Evolutionary conservation across 2,113 vertebrate species (phyloP).

Genomic region (Martes martes): DNA sequence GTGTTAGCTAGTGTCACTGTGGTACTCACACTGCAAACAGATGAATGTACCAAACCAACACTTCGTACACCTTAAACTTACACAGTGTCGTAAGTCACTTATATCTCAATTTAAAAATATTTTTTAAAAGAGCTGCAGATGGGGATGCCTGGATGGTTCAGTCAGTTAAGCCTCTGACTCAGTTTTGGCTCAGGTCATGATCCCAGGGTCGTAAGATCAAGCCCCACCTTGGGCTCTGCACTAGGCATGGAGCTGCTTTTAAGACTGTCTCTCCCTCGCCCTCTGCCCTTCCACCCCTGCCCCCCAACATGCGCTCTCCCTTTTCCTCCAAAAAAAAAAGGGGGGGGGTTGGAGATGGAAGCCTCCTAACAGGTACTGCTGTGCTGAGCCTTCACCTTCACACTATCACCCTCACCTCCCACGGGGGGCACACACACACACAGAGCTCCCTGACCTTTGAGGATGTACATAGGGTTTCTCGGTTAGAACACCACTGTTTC

Average conservation of each 20-base stretch:
- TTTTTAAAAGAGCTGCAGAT: not conserved
- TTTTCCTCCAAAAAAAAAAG: not conserved
- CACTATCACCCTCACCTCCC: no score
- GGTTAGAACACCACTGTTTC: not conserved
- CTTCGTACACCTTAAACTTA: not conserved
- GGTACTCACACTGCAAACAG: not conserved
- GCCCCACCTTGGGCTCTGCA: not conserved
- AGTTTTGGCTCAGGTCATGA: not conserved
- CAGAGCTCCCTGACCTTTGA: not conserved
- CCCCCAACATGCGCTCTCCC: not conserved
- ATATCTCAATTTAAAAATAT: not conserved
- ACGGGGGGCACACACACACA: accelerated
- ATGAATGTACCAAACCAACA: not conserved
- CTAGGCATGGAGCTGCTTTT: no score
- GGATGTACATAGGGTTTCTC: not conserved
- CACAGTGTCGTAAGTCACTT: not conserved
- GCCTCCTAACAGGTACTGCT: no score
- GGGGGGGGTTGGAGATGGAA: not conserved
- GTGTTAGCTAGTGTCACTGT: not conserved
- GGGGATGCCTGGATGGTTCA: not conserved
- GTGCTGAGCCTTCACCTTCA: not conserved
- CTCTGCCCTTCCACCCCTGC: not conserved
- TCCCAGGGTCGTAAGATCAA: not conserved
- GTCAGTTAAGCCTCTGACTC: not conserved
- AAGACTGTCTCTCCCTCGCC: not conserved